Evolutionary conservation across 2,888 invertebrate species (phyloP), one percentile per base, ranked within the genome.

Genomic region (Apodemia zela): DNA sequence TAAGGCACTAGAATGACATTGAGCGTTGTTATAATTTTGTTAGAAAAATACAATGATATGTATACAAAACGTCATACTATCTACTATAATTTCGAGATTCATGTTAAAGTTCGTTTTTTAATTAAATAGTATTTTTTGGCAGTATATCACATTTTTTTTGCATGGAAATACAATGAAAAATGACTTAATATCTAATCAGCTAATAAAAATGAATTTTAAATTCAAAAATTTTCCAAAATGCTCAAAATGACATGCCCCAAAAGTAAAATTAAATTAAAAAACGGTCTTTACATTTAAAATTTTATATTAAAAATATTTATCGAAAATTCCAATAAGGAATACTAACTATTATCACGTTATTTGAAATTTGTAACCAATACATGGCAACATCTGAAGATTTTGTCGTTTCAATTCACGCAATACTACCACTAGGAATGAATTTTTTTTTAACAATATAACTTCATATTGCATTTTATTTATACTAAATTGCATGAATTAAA

Each of bases 331-430:
- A 63, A 68, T 65, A 68, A 76, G 73, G 78, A 82, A 73, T 70
- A 73, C 69, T 72, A 73, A 64, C 73, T 75, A 85, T 78, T 86
- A 87, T 85, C 85, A 87, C 85, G 81, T 66, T 66, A 59, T 64
- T 58, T 64, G 72, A 79, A 77, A 80, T 79, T 80, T 79, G 77
- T 82, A 86, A 87, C 87, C 88, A 88, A 84, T 83, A 83, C 80
- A 87, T 87, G 88, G 87, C 89, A 89, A 88, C 81, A 84, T 80
- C 70, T 69, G 66, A 67, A 73, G 71, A 67, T 42, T 42, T 73
- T 69, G 59, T 67, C 67, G 68, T 63, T 45, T 65, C 61, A 73
- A 79, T 78, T 73, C 85, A 86, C 78, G 81, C 85, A 87, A 83
- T 74, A 69, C 74, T 71, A 72, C 66, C 64, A 71, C 72, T 73